phyloP scores from a whole-genome alignment of 1,140 invertebrate genomes.

The Drosophila albomicans region DNA sequence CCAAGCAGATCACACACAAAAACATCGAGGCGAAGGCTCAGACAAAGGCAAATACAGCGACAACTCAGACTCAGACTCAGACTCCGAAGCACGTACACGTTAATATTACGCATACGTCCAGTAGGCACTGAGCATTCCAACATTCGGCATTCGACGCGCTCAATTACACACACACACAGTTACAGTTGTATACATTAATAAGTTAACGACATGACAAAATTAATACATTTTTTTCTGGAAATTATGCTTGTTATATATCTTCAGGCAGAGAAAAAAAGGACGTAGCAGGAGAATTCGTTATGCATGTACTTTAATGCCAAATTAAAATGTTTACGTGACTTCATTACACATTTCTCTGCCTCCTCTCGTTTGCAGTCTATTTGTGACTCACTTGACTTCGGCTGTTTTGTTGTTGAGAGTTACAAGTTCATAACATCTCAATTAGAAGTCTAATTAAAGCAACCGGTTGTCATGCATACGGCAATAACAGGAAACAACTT shows the following conservation, averaged over 20 bases:
- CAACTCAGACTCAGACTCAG: background rate
- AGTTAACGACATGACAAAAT: slow-evolving; percentile 58
- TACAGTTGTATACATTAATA: slow-evolving; percentile 48
- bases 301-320: slow-evolving; percentile 67
- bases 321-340: slow-evolving; percentile 82
- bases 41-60: background rate
- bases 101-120: slow-evolving; percentile 46
- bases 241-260: slow-evolving; percentile 52
- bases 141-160: slow-evolving; percentile 18
- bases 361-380: background rate
- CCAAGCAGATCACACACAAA: slow-evolving; percentile 10
- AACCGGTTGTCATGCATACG: slow-evolving; percentile 4
- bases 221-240: slow-evolving; percentile 46
- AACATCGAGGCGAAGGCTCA: background rate
- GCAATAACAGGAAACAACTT: background rate
- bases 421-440: slow-evolving; percentile 29
- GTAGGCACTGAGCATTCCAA: slow-evolving; percentile 25
- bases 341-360: slow-evolving; percentile 59
- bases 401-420: slow-evolving; percentile 2
- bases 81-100: slow-evolving; percentile 17
- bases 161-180: slow-evolving; percentile 37
- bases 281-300: slow-evolving; percentile 11
- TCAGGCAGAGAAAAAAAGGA: slow-evolving; percentile 33
- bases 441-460: slow-evolving; percentile 32
- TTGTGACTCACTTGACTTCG: background rate